Percentiles rank a stretch among this genome's conserved stretches.
Evolutionary conservation across 2,797 vertebrate species (phyloP).

Genomic region (Ciconia nigra): DNA sequence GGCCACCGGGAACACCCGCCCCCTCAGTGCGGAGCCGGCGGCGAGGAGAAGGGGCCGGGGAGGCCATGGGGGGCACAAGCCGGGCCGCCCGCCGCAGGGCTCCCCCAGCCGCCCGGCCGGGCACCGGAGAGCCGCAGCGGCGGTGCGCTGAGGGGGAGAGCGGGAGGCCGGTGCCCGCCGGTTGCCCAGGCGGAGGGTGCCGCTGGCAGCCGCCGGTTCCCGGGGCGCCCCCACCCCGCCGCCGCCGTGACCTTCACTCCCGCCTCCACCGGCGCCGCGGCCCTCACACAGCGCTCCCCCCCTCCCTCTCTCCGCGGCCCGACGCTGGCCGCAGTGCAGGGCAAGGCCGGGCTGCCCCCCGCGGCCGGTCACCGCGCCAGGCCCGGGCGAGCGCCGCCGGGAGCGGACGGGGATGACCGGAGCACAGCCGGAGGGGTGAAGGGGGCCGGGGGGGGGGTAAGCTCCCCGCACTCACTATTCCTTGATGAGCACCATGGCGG

Average conservation of each 20-base stretch:
- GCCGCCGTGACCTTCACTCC: constrained; percentile 35
- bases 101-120: not conserved
- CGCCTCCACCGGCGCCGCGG: not conserved
- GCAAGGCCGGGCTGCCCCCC: not conserved
- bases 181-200: not conserved
- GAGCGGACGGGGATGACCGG: not conserved
- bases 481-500: constrained; percentile 79
- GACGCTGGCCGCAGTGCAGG: not conserved
- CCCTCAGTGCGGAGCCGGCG: too few relatives aligned
- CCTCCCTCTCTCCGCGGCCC: not conserved
- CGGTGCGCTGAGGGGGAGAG: too few relatives aligned
- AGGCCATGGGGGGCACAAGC: not conserved
- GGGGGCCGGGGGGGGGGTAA: not conserved
- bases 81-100: not conserved
- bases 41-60: not conserved
- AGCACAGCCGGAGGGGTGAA: not conserved
- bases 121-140: not conserved
- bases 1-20: not conserved
- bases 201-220: not conserved
- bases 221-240: not conserved
- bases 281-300: not conserved
- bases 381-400: not conserved
- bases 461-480: constrained; percentile 75
- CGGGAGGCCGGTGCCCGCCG: not conserved
- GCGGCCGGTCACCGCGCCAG: not conserved